Percentiles rank a stretch among this genome's conserved stretches.
phyloP scores from a whole-genome alignment of 1,140 invertebrate genomes.

The Drosophila nigromelanica region DNA sequence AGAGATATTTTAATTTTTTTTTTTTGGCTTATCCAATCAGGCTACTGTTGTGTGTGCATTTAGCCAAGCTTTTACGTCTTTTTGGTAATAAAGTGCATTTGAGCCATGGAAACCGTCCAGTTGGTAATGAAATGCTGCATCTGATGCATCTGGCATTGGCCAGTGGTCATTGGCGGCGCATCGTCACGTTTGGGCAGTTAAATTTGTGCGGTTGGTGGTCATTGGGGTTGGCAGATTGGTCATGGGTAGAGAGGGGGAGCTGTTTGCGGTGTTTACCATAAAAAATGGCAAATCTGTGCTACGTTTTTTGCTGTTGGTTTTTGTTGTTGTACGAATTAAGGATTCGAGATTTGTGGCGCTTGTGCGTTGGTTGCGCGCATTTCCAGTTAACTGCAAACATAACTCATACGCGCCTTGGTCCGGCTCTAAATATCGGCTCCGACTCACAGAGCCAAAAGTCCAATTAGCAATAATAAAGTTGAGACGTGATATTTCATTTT shows the following conservation, averaged over 20 bases:
- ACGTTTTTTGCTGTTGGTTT: slow-evolving; percentile 52
- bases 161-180: slow-evolving; percentile 31
- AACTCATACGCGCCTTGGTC: slow-evolving; percentile 75
- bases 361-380: slow-evolving; percentile 37
- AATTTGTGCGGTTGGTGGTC: slow-evolving; percentile 56
- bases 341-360: slow-evolving; percentile 51
- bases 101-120: slow-evolving; percentile 21
- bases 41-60: slow-evolving; percentile 2
- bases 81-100: not conserved
- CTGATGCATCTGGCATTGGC: slow-evolving; percentile 27
- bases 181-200: slow-evolving; percentile 70
- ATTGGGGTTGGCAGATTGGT: slow-evolving; percentile 28
- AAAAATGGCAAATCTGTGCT: slow-evolving; percentile 78
- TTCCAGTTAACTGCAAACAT: slow-evolving; percentile 68
- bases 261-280: slow-evolving; percentile 67
- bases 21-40: too few relatives aligned
- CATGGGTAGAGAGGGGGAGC: not conserved
- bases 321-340: slow-evolving; percentile 42
- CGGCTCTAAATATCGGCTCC: slow-evolving; percentile 40
- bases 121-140: slow-evolving; percentile 12
- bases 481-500: slow-evolving; percentile 82
- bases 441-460: slow-evolving; percentile 7
- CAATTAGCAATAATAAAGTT: slow-evolving; percentile 83
- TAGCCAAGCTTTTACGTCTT: slow-evolving; percentile 5
- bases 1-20: too few relatives aligned